These are phyloP conservation scores for Pithys albifrons DNA, from an alignment of 2,113 vertebrate genomes.

Conservation along the genomic window DNA sequence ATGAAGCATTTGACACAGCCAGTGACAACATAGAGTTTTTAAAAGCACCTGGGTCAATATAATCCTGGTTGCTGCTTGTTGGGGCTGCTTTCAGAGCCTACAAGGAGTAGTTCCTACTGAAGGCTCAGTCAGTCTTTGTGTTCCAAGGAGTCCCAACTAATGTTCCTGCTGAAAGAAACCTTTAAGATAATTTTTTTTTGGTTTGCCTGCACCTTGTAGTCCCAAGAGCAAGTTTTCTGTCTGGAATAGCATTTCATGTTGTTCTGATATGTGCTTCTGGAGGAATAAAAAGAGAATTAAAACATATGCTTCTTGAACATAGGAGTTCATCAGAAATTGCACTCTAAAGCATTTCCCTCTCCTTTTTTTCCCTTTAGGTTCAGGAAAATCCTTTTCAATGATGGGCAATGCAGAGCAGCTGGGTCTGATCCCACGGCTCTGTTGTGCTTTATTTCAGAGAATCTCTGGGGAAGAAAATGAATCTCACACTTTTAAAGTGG, in stretches of 20 bases:
- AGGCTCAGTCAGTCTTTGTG: background rate
- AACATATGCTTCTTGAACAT: background rate
- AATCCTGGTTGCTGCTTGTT: background rate
- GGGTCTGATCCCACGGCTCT: constrained; percentile 95
- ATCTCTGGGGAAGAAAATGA: constrained; percentile 87
- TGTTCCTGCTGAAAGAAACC: background rate
- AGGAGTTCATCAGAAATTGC: background rate
- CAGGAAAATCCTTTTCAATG: constrained; percentile 99
- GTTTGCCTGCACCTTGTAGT: background rate
- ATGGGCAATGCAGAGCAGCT: constrained; percentile 96
- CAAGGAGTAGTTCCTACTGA: background rate
- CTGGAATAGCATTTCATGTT: background rate
- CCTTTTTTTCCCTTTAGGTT: constrained; percentile 80
- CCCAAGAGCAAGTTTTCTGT: background rate
- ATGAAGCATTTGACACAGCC: background rate
- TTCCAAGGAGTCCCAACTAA: background rate
- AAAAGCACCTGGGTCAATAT: background rate
- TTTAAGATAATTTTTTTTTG: background rate
- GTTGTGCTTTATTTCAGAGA: constrained; percentile 94
- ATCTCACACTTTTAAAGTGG: constrained; percentile 92
- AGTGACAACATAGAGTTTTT: background rate
- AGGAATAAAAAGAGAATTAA: background rate
- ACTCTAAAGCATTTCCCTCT: background rate
- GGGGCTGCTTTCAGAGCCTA: background rate
- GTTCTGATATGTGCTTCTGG: background rate